These are phyloP conservation scores for Halcyon chelicuti DNA, from an alignment of 2,797 vertebrate genomes.

Conservation along the genomic window DNA sequence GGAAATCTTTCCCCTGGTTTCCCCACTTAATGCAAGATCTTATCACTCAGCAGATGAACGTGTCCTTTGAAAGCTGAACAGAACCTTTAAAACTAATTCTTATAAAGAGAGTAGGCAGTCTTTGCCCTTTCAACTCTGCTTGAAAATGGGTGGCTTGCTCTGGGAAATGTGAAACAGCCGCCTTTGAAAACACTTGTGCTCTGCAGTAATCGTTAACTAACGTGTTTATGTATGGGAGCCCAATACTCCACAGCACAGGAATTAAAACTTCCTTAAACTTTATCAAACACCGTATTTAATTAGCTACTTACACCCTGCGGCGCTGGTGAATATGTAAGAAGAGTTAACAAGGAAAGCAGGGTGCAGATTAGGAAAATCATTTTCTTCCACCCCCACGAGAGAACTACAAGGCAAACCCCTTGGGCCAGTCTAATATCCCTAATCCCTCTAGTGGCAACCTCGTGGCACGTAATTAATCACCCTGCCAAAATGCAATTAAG, in stretches of 20 bases:
- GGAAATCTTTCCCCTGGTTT: not conserved
- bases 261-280: constrained; percentile 27
- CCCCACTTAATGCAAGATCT: not conserved
- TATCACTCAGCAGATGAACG: not conserved
- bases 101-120: not conserved
- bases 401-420: constrained; percentile 1
- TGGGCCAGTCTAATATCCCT: not conserved
- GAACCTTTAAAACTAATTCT: not conserved
- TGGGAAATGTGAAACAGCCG: not conserved
- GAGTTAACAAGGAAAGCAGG: constrained; percentile 40
- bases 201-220: constrained; percentile 57
- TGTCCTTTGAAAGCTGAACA: not conserved
- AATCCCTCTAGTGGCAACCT: constrained; percentile 56
- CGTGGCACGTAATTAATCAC: constrained; percentile 38
- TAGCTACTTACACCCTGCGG: constrained; percentile 12
- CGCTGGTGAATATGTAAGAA: not conserved
- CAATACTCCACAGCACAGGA: not conserved
- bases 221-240: not conserved
- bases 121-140: constrained; percentile 30
- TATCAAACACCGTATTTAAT: not conserved
- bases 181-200: not conserved
- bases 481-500: constrained; percentile 55
- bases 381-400: not conserved
- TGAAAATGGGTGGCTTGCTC: not conserved
- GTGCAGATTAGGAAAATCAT: constrained; percentile 33